phyloP scores from a whole-genome alignment of 2,113 vertebrate genomes.

The Sitta europaea region DNA sequence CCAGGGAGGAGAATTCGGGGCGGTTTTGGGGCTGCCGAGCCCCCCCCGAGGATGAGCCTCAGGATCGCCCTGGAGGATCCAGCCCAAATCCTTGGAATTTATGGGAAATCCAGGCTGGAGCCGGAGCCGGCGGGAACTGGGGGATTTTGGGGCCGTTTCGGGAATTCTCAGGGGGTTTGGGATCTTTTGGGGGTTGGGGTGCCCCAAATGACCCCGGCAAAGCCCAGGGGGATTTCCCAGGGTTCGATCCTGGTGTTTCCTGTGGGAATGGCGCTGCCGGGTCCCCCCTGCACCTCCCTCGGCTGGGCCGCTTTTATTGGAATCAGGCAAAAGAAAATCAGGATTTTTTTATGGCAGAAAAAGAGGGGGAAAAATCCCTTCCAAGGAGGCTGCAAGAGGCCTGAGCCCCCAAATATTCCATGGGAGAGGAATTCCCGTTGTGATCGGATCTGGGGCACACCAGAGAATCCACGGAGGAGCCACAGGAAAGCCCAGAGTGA shows the following conservation, averaged over 20 bases:
- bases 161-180: neutral
- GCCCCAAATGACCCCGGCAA: neutral
- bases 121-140: neutral
- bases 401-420: neutral
- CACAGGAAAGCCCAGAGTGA: neutral
- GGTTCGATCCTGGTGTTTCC: neutral
- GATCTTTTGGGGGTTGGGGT: neutral
- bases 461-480: neutral
- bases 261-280: too few species aligned
- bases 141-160: fast-evolving
- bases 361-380: neutral
- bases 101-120: fast-evolving
- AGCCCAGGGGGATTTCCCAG: neutral
- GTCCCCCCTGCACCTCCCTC: neutral
- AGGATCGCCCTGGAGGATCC: fast-evolving
- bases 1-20: neutral
- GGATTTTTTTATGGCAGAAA: neutral
- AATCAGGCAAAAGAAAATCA: neutral
- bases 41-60: neutral
- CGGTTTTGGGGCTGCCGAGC: neutral
- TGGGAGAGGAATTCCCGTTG: neutral
- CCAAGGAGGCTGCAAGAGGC: neutral
- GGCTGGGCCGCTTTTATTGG: fast-evolving
- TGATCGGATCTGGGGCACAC: neutral
- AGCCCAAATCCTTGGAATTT: fast-evolving